Evolutionary conservation across 2,113 vertebrate species (phyloP).

Genomic region (Chloebia gouldiae): DNA sequence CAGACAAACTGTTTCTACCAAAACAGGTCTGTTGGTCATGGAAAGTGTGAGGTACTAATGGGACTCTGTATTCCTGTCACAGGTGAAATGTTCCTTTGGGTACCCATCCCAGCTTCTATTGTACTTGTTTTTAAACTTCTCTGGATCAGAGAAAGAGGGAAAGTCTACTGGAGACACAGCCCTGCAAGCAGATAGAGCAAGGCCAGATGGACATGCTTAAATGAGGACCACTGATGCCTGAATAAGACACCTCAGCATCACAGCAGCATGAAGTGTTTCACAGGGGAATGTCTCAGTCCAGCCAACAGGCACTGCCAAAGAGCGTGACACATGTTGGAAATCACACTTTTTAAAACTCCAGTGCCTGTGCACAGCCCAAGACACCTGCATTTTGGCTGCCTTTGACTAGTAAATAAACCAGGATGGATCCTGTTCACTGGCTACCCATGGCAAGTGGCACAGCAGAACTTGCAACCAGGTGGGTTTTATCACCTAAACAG

Average conservation of each 20-base stretch:
- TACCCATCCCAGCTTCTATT: background rate
- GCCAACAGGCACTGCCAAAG: slow-evolving; percentile 29
- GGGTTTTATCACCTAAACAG: background rate
- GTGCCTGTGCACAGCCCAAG: rapidly evolving
- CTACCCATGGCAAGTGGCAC: background rate
- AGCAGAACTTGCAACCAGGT: background rate
- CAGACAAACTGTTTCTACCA: background rate
- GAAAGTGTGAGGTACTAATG: background rate
- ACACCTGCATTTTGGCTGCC: background rate
- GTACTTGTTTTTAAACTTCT: background rate
- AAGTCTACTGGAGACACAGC: background rate
- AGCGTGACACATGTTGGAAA: background rate
- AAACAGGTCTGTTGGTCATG: background rate
- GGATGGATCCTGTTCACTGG: background rate
- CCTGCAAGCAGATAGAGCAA: background rate
- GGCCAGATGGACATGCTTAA: background rate
- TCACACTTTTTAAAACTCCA: slow-evolving; percentile 1
- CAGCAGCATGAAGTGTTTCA: background rate
- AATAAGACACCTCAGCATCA: background rate
- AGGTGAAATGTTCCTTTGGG: background rate
- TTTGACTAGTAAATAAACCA: background rate
- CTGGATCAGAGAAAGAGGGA: background rate
- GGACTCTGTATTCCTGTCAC: background rate
- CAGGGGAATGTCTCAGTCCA: background rate
- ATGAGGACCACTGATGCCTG: background rate